A percentile compares a stretch with the other conserved stretches of the same genome.
These are phyloP conservation scores for Tenthredo scrophulariae DNA, from an alignment of 2,888 invertebrate species.

Conservation along the genomic window DNA sequence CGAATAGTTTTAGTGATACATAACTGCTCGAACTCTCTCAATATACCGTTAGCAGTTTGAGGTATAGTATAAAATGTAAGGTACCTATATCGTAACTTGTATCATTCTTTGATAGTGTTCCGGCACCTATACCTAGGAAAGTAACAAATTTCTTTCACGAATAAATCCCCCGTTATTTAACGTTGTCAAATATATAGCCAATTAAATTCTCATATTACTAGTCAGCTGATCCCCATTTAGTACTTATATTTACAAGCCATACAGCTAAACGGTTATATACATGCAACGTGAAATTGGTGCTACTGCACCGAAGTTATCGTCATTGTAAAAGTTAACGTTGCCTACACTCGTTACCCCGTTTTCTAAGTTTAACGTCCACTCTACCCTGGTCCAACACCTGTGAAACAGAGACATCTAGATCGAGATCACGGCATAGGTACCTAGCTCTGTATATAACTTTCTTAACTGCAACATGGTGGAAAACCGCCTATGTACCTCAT, in stretches of 20 bases:
- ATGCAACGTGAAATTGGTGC: slow-evolving; percentile 51
- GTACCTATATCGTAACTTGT: neutral
- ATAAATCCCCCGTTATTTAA: neutral
- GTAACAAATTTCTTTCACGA: neutral
- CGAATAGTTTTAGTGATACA: slow-evolving; percentile 39
- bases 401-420: neutral
- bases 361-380: slow-evolving; percentile 38
- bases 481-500: neutral
- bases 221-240: slow-evolving; percentile 47
- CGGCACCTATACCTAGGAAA: neutral
- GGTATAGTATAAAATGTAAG: slow-evolving; percentile 1
- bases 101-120: slow-evolving; percentile 6
- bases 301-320: slow-evolving; percentile 59
- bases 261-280: slow-evolving; percentile 49
- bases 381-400: neutral
- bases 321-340: slow-evolving; percentile 59
- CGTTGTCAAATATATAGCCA: slow-evolving; percentile 7
- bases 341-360: slow-evolving; percentile 42
- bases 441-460: neutral
- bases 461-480: neutral
- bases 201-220: slow-evolving; percentile 24
- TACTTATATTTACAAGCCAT: slow-evolving; percentile 54
- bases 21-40: slow-evolving; percentile 26
- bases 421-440: neutral
- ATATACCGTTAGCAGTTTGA: slow-evolving; percentile 36